Percentiles rank a stretch among this genome's conserved stretches.
These are phyloP conservation scores for Drosophila lowei DNA, from an alignment of 1,140 invertebrate genomes.

Conservation along the genomic window DNA sequence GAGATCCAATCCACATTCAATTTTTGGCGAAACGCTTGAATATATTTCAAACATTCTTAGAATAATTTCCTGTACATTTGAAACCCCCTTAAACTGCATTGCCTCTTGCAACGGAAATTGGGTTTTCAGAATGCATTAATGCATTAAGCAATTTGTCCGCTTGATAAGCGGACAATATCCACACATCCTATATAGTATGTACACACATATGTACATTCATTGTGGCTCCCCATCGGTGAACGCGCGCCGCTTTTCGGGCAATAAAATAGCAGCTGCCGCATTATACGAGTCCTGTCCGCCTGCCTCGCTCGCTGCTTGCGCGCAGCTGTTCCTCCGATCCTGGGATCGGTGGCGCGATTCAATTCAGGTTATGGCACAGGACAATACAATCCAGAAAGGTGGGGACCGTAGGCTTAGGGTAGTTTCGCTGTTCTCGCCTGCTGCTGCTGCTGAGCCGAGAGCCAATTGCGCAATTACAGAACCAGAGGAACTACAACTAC, in stretches of 20 bases:
- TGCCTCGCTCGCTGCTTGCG: neutral
- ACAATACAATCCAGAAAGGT: constrained; percentile 39
- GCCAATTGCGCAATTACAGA: constrained; percentile 75
- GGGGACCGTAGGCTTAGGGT: constrained; percentile 31
- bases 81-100: neutral
- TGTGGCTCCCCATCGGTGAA: constrained; percentile 40
- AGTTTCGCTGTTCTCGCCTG: constrained; percentile 39
- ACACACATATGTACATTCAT: constrained; percentile 10
- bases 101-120: constrained; percentile 54
- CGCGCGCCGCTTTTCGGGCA: constrained; percentile 48
- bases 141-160: constrained; percentile 64
- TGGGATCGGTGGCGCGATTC: constrained; percentile 12
- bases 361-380: constrained; percentile 59
- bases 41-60: no score
- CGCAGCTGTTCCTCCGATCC: constrained; percentile 63
- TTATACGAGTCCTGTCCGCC: constrained; percentile 56
- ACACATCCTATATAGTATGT: constrained; percentile 12
- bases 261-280: constrained; percentile 70
- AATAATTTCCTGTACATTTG: no score
- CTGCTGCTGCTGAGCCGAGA: constrained; percentile 15
- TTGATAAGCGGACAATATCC: constrained; percentile 52
- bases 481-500: constrained; percentile 20
- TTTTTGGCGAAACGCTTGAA: no score
- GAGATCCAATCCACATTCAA: no score
- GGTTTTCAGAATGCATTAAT: constrained; percentile 35